A percentile compares a stretch with the other conserved stretches of the same genome.
These are phyloP conservation scores for Araneus ventricosus DNA, from an alignment of 1,140 invertebrate species.

Conservation along the genomic window DNA sequence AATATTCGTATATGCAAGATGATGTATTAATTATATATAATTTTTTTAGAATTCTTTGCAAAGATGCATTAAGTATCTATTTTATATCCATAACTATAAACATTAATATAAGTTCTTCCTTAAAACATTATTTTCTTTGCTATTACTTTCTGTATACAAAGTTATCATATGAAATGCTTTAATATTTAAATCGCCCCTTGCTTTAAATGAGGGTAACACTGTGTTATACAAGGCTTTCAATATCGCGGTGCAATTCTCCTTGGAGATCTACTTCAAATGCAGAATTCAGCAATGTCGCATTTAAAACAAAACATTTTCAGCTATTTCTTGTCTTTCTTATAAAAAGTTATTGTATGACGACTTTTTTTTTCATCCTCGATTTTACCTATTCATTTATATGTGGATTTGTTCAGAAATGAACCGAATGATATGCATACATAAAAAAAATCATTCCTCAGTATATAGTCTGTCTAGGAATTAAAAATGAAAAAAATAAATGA, in stretches of 20 bases:
- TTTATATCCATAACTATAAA: too few relatives aligned
- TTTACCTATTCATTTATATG: slow-evolving; percentile 25
- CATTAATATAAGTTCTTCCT: too few relatives aligned
- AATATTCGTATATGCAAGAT: too few relatives aligned
- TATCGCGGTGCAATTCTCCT: slow-evolving; percentile 20
- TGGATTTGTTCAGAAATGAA: slow-evolving; percentile 28
- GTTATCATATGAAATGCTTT: too few relatives aligned
- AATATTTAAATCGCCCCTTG: background rate
- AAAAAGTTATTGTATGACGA: background rate
- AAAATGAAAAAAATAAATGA: background rate
- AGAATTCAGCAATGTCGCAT: slow-evolving; percentile 46
- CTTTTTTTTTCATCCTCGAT: slow-evolving; percentile 32
- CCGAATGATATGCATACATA: background rate
- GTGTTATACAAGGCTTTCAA: slow-evolving; percentile 34
- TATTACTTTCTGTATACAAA: too few relatives aligned
- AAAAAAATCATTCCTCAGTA: slow-evolving; percentile 35
- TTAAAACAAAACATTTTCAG: slow-evolving; percentile 68
- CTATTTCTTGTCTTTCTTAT: slow-evolving; percentile 60
- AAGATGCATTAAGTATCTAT: too few relatives aligned
- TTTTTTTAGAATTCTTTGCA: too few relatives aligned
- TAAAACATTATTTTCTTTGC: too few relatives aligned
- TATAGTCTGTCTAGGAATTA: background rate
- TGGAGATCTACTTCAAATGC: slow-evolving; percentile 40
- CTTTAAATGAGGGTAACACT: background rate
- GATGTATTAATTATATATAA: too few relatives aligned